Evolutionary conservation across 2,797 vertebrate genomes (phyloP).

Genomic region (Onychomys arenicola): DNA sequence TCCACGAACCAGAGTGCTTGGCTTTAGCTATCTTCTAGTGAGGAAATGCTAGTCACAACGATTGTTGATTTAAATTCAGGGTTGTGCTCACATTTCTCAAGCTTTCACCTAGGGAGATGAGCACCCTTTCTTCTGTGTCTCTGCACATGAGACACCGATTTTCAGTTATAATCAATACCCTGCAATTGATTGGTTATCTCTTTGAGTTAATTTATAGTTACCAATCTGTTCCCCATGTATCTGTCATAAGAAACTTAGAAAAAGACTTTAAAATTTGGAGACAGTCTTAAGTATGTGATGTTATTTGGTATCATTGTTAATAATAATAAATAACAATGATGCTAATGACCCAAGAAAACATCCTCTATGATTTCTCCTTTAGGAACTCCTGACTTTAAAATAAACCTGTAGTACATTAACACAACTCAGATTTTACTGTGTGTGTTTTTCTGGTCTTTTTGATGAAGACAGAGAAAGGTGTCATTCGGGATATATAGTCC

Average conservation of each 20-base stretch:
- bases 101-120: neutral
- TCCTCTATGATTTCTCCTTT: neutral
- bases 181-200: neutral
- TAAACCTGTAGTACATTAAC: neutral
- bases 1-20: neutral
- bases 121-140: neutral
- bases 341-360: neutral
- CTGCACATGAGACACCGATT: neutral
- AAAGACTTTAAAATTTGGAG: neutral
- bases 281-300: neutral
- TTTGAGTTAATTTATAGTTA: conserved; percentile 31
- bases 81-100: neutral
- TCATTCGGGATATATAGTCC: neutral
- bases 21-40: neutral
- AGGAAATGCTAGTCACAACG: neutral
- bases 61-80: neutral
- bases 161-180: conserved; percentile 20
- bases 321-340: neutral
- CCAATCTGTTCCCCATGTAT: neutral
- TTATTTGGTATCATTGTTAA: conserved; percentile 17
- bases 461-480: conserved; percentile 12
- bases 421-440: neutral
- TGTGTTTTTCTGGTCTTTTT: neutral
- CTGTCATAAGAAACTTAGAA: conserved; percentile 14
- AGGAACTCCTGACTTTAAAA: conserved; percentile 11